These are phyloP conservation scores for Acanthochromis polyacanthus DNA, from an alignment of 2,113 vertebrate species.

Conservation along the genomic window DNA sequence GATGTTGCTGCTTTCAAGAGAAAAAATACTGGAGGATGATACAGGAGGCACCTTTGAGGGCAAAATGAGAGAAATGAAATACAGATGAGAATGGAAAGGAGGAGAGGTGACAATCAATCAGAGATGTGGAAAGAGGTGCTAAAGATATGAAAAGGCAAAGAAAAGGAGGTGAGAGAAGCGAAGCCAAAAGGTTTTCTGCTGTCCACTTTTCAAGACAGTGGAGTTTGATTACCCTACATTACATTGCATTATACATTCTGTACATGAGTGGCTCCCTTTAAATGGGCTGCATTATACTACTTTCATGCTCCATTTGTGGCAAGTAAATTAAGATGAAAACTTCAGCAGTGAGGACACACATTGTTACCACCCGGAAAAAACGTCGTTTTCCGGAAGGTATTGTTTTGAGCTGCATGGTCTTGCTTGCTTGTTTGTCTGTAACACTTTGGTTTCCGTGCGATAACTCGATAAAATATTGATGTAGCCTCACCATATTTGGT, in stretches of 20 bases:
- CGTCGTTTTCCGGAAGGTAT: too few relatives aligned
- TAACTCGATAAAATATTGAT: too few relatives aligned
- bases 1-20: constrained; percentile 8
- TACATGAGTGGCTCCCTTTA: background rate
- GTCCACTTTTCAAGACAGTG: constrained; percentile 2
- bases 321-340: constrained; percentile 1
- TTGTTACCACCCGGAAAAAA: too few relatives aligned
- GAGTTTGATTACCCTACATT: constrained; percentile 23
- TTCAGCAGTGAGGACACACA: background rate
- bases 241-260: constrained; percentile 15
- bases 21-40: background rate
- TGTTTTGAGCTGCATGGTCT: too few relatives aligned
- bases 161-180: background rate
- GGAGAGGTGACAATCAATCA: constrained; percentile 14
- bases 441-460: too few relatives aligned
- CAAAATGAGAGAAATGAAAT: background rate
- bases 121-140: background rate
- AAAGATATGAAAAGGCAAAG: constrained; percentile 10
- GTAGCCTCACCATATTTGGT: too few relatives aligned
- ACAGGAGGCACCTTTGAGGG: background rate
- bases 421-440: too few relatives aligned
- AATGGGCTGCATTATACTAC: background rate
- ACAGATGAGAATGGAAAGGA: background rate
- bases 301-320: background rate
- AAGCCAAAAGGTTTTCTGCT: constrained; percentile 1